These are phyloP conservation scores for Diploscapter pachys DNA, from an alignment of 1,140 invertebrate species.

Conservation along the genomic window DNA sequence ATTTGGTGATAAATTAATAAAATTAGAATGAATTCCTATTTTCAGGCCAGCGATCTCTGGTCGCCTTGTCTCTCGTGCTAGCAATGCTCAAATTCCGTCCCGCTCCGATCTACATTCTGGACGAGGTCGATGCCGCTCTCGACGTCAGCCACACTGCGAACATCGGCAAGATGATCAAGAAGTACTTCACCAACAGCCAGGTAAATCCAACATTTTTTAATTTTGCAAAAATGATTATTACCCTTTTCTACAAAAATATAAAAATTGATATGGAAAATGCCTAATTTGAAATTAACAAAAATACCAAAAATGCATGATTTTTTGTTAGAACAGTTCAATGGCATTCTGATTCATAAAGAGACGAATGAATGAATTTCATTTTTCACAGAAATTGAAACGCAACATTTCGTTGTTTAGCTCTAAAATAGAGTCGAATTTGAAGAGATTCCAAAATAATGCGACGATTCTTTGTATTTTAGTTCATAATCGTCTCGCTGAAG, in stretches of 20 bases:
- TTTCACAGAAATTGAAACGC: too few species aligned
- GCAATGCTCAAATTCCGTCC: constrained; percentile 95
- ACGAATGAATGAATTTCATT: too few species aligned
- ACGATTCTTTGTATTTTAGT: constrained; percentile 65
- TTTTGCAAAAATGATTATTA: not conserved
- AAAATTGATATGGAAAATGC: too few species aligned
- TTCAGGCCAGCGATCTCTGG: constrained; percentile 71
- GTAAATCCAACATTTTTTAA: constrained; percentile 61
- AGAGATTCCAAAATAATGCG: not conserved
- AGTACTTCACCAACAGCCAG: constrained; percentile 89
- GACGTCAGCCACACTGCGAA: constrained; percentile 98
- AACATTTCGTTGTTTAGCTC: too few species aligned
- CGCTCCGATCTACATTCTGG: constrained; percentile 95
- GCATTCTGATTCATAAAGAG: too few species aligned
- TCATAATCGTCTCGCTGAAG: constrained; percentile 96
- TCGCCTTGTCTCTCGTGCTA: constrained; percentile 90
- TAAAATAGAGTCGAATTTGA: not conserved
- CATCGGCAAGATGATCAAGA: constrained; percentile 89
- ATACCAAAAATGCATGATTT: too few species aligned
- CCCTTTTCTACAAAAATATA: too few species aligned
- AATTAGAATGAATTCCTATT: constrained; percentile 20
- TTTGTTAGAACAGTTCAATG: too few species aligned
- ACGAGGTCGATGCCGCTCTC: constrained; percentile 96
- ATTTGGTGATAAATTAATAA: constrained; percentile 1
- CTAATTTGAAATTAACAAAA: too few species aligned